Evolutionary conservation across 2,113 vertebrate genomes (phyloP), one percentile per base, ranked within the genome.

Genomic region (Cynocephalus volans): DNA sequence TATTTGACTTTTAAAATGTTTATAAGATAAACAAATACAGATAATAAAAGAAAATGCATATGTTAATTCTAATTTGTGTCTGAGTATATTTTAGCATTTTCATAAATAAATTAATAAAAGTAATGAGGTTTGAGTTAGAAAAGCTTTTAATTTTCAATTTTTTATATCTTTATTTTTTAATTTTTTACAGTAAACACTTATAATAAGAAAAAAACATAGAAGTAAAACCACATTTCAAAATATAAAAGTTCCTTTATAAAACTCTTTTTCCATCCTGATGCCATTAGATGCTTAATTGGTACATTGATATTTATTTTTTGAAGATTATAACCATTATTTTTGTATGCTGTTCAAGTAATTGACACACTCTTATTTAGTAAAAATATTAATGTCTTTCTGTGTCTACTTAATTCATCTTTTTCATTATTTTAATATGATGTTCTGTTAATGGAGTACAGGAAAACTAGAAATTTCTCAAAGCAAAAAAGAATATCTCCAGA

Each of bases 401-500:
- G 8, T n/a, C 24, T 89, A 62, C 6, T 23, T 73, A 82, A 58
- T 15, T 90, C 18, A 52, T 36, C 65, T 5, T 94, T 84, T 79
- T 85, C 31, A 28, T 10, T 81, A 69, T 82, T 93, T 94, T 95
- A 90, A 75, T 70, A 65, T 76, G 9, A 33, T 36, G 33, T 48
- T 45, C 13, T 91, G 3, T 31, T 82, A 85, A 62, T 52, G 28
- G 69, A 69, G 1, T 33, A 48, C 23, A 69, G 5, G 72, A 45
- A 90, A n/a, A 3, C 31, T 72, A 60, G 15, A 77, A 45, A 26
- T 7, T 36, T 86, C 33, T 69, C 9, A 75, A 79, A 69, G 1
- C 6, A 77, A 73, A 90, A 11, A 56, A 58, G 13, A 31, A 17
- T 81, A 56, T 69, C 18, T 85, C 12, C 28, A 82, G 67, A 79